A percentile compares a stretch with the other conserved stretches of the same genome.
phyloP scores from a whole-genome alignment of 1,140 invertebrate genomes.

The Artemia franciscana region DNA sequence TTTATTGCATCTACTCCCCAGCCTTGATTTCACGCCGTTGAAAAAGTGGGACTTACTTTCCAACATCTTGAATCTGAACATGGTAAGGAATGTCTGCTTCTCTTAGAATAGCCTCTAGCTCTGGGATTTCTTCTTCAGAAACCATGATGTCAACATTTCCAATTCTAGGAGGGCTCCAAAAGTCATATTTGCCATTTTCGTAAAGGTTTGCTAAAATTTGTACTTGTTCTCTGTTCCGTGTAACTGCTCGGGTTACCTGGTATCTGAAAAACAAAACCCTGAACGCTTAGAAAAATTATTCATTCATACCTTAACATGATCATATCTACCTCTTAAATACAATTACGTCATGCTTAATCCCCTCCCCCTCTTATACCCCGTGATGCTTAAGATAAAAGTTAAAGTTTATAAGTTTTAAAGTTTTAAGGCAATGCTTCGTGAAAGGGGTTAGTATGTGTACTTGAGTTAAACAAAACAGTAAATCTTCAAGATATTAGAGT shows the following conservation, averaged over 20 bases:
- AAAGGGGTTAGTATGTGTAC: too few species aligned
- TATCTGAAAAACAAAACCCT: background rate
- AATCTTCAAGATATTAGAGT: too few species aligned
- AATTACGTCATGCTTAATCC: too few species aligned
- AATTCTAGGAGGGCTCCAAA: slow-evolving; percentile 6
- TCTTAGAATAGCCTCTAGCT: background rate
- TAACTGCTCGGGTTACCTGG: background rate
- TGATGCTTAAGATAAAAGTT: too few species aligned
- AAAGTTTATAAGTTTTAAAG: too few species aligned
- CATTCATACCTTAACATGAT: too few species aligned
- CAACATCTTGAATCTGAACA: slow-evolving; percentile 6
- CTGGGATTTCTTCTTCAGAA: background rate
- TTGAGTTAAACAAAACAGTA: too few species aligned
- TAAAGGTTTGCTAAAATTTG: background rate
- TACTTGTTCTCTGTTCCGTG: background rate
- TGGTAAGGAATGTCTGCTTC: background rate
- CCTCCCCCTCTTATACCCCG: too few species aligned
- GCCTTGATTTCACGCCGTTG: too few species aligned
- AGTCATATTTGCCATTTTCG: slow-evolving; percentile 1
- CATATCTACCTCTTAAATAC: too few species aligned
- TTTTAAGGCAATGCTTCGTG: too few species aligned
- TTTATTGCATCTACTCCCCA: too few species aligned
- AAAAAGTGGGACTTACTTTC: slow-evolving; percentile 3
- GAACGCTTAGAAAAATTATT: background rate
- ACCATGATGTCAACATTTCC: slow-evolving; percentile 7